Evolutionary conservation across 2,113 vertebrate species (phyloP).

Genomic region (Seriola aureovittata): DNA sequence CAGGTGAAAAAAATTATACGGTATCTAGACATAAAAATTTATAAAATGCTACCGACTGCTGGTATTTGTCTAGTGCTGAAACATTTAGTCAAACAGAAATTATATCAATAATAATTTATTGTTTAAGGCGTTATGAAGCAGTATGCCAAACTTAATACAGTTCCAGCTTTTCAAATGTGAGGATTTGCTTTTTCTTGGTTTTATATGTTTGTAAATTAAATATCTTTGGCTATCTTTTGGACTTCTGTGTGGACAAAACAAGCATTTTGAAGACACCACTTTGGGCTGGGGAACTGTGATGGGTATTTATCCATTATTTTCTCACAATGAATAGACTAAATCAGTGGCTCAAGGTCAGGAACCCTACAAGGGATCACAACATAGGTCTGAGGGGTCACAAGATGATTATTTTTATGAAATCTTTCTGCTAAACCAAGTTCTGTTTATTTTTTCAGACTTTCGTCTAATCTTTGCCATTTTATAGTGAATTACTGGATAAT

Average conservation of each 20-base stretch:
- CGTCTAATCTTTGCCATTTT: neutral
- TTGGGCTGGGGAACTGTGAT: neutral
- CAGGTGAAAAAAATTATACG: neutral
- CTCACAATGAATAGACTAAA: neutral
- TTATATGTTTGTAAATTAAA: neutral
- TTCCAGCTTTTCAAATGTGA: conserved; percentile 10
- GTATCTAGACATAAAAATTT: neutral
- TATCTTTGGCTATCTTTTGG: neutral
- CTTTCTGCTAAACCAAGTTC: neutral
- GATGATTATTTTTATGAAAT: neutral
- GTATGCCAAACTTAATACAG: neutral
- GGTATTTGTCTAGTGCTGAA: neutral
- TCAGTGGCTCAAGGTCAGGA: neutral
- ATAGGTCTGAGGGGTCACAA: neutral
- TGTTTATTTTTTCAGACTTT: neutral
- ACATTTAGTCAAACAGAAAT: neutral
- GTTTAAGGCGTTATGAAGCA: neutral
- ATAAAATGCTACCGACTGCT: neutral
- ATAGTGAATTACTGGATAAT: neutral
- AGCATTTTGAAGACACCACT: neutral
- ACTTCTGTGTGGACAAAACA: neutral
- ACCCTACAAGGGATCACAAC: neutral
- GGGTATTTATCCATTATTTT: neutral
- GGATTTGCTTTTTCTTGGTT: neutral
- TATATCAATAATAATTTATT: neutral